Percentiles rank a stretch among this genome's conserved stretches.
Evolutionary conservation across 2,888 invertebrate species (phyloP).

Genomic region (Apodemia zela): DNA sequence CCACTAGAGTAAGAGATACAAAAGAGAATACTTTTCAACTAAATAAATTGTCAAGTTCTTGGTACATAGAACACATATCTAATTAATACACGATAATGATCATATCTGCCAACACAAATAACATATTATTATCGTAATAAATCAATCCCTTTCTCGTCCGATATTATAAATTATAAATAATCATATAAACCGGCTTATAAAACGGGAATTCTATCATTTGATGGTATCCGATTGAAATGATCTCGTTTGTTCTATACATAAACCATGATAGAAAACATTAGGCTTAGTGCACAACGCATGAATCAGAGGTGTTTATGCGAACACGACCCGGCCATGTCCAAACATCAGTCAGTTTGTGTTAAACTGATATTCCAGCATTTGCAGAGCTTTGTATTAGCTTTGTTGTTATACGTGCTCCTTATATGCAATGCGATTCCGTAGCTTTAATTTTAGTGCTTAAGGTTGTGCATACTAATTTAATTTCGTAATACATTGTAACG

Average conservation of each 20-base stretch:
- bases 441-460: too few species aligned
- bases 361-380: conserved; percentile 20
- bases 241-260: conserved; percentile 36
- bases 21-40: too few species aligned
- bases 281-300: conserved; percentile 45
- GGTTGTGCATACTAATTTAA: too few species aligned
- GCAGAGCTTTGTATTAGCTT: conserved; percentile 1
- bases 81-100: too few species aligned
- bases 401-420: conserved; percentile 5
- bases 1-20: too few species aligned
- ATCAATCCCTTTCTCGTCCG: too few species aligned
- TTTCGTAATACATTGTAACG: too few species aligned
- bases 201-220: conserved; percentile 19
- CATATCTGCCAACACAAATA: too few species aligned
- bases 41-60: too few species aligned
- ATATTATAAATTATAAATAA: background rate
- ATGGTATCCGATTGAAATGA: conserved; percentile 22
- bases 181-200: conserved; percentile 4
- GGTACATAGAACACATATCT: too few species aligned
- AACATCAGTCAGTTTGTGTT: conserved; percentile 51
- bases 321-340: conserved; percentile 54
- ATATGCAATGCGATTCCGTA: background rate
- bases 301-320: conserved; percentile 63
- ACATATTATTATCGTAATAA: too few species aligned
- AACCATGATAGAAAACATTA: conserved; percentile 48